phyloP scores from a whole-genome alignment of 2,113 vertebrate species.

The Protomyctophum bolini region DNA sequence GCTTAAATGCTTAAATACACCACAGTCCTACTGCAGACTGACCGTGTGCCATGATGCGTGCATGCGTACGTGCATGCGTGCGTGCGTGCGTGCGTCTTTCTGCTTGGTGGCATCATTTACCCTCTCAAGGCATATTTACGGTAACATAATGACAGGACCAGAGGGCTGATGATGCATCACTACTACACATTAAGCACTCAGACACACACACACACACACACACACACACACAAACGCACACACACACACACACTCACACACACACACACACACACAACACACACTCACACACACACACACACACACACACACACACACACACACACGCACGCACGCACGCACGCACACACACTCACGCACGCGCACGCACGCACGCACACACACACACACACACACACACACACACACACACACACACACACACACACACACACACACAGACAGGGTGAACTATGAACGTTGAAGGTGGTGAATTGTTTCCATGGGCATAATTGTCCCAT shows the following conservation, averaged over 20 bases:
- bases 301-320: not conserved
- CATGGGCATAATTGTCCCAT: not conserved
- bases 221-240: slow-evolving; percentile 20
- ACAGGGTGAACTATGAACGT: too few species aligned
- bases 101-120: slow-evolving; percentile 4
- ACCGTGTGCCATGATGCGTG: slow-evolving; percentile 8
- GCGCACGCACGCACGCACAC: slow-evolving; percentile 8
- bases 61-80: not conserved
- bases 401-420: too few species aligned
- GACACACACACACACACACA: not conserved
- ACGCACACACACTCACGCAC: slow-evolving; percentile 16
- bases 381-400: not conserved
- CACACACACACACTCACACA: slow-evolving; percentile 7
- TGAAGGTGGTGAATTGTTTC: slow-evolving; percentile 5
- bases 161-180: too few species aligned
- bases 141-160: too few species aligned
- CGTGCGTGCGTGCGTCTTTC: slow-evolving; percentile 24
- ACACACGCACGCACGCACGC: not conserved
- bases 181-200: too few species aligned
- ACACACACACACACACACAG: too few species aligned
- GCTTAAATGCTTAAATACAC: slow-evolving; percentile 53
- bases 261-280: not conserved
- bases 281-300: not conserved
- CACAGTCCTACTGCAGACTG: slow-evolving; percentile 48
- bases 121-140: too few species aligned